A percentile compares a stretch with the other conserved stretches of the same genome.
Evolutionary conservation across 53 echinoderm and acorn worm genomes (phyloP).

Genomic region (Hippasteria phrygiana): DNA sequence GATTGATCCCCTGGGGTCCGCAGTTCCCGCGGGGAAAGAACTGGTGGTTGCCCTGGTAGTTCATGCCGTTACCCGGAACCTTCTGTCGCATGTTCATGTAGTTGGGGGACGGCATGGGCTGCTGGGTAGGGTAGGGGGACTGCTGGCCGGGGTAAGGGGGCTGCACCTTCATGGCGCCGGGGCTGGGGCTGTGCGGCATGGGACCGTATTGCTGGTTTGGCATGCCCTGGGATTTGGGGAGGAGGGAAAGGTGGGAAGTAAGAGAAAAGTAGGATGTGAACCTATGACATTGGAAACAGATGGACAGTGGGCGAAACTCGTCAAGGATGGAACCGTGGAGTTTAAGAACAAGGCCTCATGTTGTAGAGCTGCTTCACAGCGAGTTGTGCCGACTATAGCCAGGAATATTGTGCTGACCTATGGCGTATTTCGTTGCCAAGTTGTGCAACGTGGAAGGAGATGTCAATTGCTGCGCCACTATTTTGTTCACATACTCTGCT

Average conservation of each 20-base stretch:
- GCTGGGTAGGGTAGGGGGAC: slow-evolving; percentile 75
- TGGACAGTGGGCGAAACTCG: no score
- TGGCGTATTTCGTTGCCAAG: no score
- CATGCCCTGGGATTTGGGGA: slow-evolving; percentile 55
- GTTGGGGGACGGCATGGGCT: slow-evolving; percentile 69
- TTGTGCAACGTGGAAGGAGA: no score
- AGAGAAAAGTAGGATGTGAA: background rate
- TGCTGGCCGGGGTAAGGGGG: slow-evolving; percentile 72
- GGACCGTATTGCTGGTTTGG: slow-evolving; percentile 76
- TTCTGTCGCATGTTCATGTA: slow-evolving; percentile 72
- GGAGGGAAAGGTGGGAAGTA: background rate
- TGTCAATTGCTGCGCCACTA: no score
- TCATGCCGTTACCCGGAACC: slow-evolving; percentile 67
- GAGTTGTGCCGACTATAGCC: background rate
- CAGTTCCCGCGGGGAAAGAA: slow-evolving; percentile 75
- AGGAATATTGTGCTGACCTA: background rate
- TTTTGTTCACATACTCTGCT: no score
- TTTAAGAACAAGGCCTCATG: no score
- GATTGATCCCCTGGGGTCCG: slow-evolving; percentile 80
- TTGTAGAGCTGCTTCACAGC: no score
- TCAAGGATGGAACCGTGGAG: no score
- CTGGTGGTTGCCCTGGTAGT: slow-evolving; percentile 63
- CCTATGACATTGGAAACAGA: background rate
- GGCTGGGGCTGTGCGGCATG: slow-evolving; percentile 74
- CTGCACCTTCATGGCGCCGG: slow-evolving; percentile 67